Evolutionary conservation across 2,113 vertebrate species (phyloP).

Genomic region (Aptenodytes forsteri): DNA sequence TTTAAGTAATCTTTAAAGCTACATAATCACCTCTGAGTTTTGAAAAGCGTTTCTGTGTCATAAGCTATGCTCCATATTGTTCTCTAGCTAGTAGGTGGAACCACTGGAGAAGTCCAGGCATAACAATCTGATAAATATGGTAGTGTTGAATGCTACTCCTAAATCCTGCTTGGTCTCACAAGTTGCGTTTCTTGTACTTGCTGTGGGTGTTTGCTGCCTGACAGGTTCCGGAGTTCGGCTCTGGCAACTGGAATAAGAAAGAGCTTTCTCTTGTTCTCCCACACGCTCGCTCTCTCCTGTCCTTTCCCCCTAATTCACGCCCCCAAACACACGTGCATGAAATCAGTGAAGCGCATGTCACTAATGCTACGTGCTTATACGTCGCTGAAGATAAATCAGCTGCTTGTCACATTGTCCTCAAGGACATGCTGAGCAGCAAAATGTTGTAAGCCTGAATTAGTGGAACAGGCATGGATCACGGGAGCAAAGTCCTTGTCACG

Average conservation of each 20-base stretch:
- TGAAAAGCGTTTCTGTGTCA: neutral
- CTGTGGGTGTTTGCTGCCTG: slow-evolving; percentile 34
- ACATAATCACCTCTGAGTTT: neutral
- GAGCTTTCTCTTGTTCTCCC: neutral
- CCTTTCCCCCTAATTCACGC: neutral
- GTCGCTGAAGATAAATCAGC: neutral
- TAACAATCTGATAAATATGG: neutral
- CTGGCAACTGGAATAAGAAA: neutral
- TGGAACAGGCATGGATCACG: neutral
- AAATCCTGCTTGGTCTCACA: neutral
- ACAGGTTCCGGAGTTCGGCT: neutral
- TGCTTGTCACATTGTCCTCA: neutral
- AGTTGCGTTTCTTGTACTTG: neutral
- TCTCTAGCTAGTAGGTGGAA: neutral
- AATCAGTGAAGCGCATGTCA: neutral
- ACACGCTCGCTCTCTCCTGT: accelerated
- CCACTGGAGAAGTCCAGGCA: neutral
- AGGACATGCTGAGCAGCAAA: neutral
- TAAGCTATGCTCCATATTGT: neutral
- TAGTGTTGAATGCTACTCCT: neutral
- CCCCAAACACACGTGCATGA: neutral
- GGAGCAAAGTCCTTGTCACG: neutral
- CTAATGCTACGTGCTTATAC: neutral
- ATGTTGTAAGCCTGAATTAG: neutral
- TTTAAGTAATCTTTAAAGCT: neutral